phyloP scores from a whole-genome alignment of 2,888 invertebrate species.

The Phymatocera aterrima region DNA sequence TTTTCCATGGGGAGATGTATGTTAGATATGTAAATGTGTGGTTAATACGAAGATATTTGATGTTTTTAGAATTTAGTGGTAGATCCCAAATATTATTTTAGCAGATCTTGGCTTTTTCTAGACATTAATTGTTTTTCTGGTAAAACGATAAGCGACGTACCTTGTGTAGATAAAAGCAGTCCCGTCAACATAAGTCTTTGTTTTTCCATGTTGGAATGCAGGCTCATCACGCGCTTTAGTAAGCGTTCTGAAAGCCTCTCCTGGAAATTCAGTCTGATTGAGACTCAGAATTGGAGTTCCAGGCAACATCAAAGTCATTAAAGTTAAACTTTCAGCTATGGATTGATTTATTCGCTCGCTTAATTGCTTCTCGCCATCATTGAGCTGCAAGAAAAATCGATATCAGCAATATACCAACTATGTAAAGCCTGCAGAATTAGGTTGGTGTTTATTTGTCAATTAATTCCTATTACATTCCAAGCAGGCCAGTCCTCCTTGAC shows the following conservation, averaged over 20 bases:
- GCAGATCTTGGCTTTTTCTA: background rate
- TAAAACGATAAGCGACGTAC: slow-evolving; percentile 73
- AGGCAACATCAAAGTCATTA: slow-evolving; percentile 86
- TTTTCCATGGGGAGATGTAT: background rate
- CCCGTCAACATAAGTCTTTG: slow-evolving; percentile 63
- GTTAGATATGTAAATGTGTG: background rate
- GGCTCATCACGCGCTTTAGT: slow-evolving; percentile 75
- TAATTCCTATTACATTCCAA: slow-evolving; percentile 76
- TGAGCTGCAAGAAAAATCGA: slow-evolving; percentile 60
- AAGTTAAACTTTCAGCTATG: slow-evolving; percentile 77
- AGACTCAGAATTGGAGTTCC: slow-evolving; percentile 82
- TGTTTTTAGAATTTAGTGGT: background rate
- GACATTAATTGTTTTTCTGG: background rate
- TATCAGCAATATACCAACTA: slow-evolving; percentile 18
- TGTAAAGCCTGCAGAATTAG: slow-evolving; percentile 37
- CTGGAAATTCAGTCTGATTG: slow-evolving; percentile 69
- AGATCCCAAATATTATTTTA: background rate
- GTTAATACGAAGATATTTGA: slow-evolving; percentile 7
- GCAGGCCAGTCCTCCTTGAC: slow-evolving; percentile 73
- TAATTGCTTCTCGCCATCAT: slow-evolving; percentile 58
- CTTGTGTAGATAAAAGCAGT: slow-evolving; percentile 83
- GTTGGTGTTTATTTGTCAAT: slow-evolving; percentile 25
- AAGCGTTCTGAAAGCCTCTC: slow-evolving; percentile 71
- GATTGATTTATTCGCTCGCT: slow-evolving; percentile 68
- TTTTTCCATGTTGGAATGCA: slow-evolving; percentile 81